These are phyloP conservation scores for Odontomachus brunneus DNA, from an alignment of 1,140 invertebrate species.

Conservation along the genomic window DNA sequence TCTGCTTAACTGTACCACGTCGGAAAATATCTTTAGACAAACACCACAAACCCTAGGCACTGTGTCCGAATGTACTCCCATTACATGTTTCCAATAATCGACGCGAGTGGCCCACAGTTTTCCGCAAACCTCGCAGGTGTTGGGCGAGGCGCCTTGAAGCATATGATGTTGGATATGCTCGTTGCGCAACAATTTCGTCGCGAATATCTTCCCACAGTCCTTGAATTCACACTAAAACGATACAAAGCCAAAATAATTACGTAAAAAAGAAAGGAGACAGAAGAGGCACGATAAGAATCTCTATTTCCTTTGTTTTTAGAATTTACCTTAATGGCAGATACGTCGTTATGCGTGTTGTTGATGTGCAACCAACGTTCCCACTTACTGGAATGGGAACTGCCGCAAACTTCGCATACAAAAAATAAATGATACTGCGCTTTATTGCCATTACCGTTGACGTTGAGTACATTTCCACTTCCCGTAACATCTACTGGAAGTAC, in stretches of 20 bases:
- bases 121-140: conserved; percentile 85
- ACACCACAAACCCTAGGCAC: conserved; percentile 86
- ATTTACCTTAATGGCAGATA: conserved; percentile 81
- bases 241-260: neutral
- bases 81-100: conserved; percentile 87
- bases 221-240: conserved; percentile 80
- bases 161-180: conserved; percentile 85
- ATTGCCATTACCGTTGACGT: conserved; percentile 79
- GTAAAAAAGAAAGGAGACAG: too few species aligned
- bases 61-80: conserved; percentile 86
- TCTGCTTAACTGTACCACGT: conserved; percentile 82
- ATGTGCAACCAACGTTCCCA: conserved; percentile 87
- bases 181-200: conserved; percentile 83
- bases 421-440: conserved; percentile 84
- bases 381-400: conserved; percentile 85
- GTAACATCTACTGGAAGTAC: conserved; percentile 66
- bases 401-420: conserved; percentile 86
- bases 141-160: conserved; percentile 84
- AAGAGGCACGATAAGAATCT: too few species aligned
- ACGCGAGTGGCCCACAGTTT: conserved; percentile 86
- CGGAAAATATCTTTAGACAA: conserved; percentile 86
- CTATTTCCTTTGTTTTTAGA: neutral
- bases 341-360: conserved; percentile 82
- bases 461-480: conserved; percentile 67
- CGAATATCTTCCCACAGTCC: conserved; percentile 85